A percentile compares a stretch with the other conserved stretches of the same genome.
Conservation (phyloP, 2,797 vertebrate genomes). For the Coregonus sp. region DNA sequence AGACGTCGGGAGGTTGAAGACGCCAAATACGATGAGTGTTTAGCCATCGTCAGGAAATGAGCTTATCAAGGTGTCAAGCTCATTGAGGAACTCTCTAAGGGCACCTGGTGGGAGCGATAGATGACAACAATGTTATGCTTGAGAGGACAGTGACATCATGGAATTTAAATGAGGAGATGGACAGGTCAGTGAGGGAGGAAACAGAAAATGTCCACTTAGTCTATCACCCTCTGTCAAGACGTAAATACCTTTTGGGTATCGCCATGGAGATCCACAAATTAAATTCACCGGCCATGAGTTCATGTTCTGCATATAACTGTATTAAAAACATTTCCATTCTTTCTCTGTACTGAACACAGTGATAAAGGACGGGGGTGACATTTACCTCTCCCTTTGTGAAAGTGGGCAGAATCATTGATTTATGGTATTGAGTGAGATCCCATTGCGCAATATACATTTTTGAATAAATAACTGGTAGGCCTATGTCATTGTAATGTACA, state of each 20-base stretch:
- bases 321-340: conserved; percentile 24
- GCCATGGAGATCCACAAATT: conserved; percentile 37
- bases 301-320: conserved; percentile 20
- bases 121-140: too few species aligned
- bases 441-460: too few species aligned
- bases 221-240: conserved; percentile 49
- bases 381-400: neutral
- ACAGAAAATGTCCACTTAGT: neutral
- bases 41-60: too few species aligned
- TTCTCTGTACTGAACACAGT: conserved; percentile 7
- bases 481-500: conserved; percentile 6
- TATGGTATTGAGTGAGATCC: neutral
- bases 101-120: too few species aligned
- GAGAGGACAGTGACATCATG: too few species aligned
- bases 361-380: conserved; percentile 25
- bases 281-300: conserved; percentile 23
- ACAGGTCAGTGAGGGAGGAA: too few species aligned
- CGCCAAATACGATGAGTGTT: too few species aligned
- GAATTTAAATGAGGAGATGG: too few species aligned
- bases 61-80: too few species aligned
- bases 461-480: neutral
- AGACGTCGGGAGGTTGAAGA: too few species aligned
- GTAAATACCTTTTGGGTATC: conserved; percentile 37
- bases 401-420: neutral
- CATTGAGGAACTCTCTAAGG: too few species aligned